phyloP scores from a whole-genome alignment of 2,797 vertebrate species.

The Hydrolagus colliei region DNA sequence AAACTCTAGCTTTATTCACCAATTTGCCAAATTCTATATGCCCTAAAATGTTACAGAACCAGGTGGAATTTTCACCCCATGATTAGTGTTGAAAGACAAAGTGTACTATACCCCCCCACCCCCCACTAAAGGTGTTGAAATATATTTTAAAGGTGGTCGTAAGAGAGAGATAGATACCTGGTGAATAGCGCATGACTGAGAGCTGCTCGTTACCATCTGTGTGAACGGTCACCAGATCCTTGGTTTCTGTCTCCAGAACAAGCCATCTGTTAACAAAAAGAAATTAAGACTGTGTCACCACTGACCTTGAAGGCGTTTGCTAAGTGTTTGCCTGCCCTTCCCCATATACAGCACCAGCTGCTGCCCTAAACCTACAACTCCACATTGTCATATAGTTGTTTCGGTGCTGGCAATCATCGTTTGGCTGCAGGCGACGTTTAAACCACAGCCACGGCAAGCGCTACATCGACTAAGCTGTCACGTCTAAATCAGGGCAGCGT shows the following conservation, averaged over 20 bases:
- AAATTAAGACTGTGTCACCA: background rate
- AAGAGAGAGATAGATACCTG: slow-evolving; percentile 60
- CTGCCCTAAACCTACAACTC: too few relatives aligned
- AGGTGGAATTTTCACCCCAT: background rate
- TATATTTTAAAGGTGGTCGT: background rate
- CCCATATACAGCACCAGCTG: too few relatives aligned
- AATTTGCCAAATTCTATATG: too few relatives aligned
- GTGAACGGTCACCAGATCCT: slow-evolving; percentile 91
- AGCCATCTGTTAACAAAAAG: slow-evolving; percentile 76
- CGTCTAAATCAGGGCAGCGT: too few relatives aligned
- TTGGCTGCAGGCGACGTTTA: too few relatives aligned
- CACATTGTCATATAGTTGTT: too few relatives aligned
- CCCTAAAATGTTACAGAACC: background rate
- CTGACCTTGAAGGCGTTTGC: background rate
- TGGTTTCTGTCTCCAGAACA: slow-evolving; percentile 91
- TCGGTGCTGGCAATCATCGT: too few relatives aligned
- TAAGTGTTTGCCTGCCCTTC: too few relatives aligned
- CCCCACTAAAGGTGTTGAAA: too few relatives aligned
- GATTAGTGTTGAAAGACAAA: slow-evolving; percentile 36
- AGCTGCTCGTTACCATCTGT: slow-evolving; percentile 95
- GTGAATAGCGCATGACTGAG: slow-evolving; percentile 84
- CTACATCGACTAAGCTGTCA: too few relatives aligned
- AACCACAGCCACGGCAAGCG: too few relatives aligned
- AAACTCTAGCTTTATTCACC: too few relatives aligned
- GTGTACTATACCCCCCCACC: slow-evolving; percentile 10